Percentiles rank a stretch among this genome's conserved stretches.
Evolutionary conservation across 2,888 invertebrate genomes (phyloP).

Genomic region (Omphaloscelis lunosa): DNA sequence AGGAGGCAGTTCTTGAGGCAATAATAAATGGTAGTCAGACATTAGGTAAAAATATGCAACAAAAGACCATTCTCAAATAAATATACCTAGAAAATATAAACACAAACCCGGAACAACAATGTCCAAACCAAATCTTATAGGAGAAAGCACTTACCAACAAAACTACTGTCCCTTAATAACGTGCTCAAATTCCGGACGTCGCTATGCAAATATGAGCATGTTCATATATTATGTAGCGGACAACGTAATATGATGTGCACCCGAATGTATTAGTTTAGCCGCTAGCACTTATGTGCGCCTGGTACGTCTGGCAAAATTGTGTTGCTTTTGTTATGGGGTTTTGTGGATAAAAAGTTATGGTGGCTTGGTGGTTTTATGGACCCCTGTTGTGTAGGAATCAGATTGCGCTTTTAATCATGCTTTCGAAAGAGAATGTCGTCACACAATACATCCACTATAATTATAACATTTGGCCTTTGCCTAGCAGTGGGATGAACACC

Average conservation of each 20-base stretch:
- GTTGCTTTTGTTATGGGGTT: conserved; percentile 1
- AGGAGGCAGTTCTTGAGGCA: neutral
- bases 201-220: conserved; percentile 53
- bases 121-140: conserved; percentile 28
- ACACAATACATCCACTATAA: too few species aligned
- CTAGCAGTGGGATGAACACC: too few species aligned
- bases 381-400: neutral
- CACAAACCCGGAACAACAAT: conserved; percentile 22
- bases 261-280: conserved; percentile 59
- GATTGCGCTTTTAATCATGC: neutral
- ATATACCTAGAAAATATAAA: conserved; percentile 2
- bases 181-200: conserved; percentile 37
- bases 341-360: neutral
- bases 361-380: neutral
- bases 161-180: conserved; percentile 43
- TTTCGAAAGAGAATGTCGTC: neutral
- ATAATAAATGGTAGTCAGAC: neutral
- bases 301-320: conserved; percentile 21
- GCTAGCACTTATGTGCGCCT: conserved; percentile 38
- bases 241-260: conserved; percentile 53
- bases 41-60: neutral
- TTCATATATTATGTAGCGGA: conserved; percentile 55
- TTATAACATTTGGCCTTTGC: too few species aligned
- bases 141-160: conserved; percentile 33
- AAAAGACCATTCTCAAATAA: neutral